A percentile compares a stretch with the other conserved stretches of the same genome.
These are phyloP conservation scores for Eremophila alpestris DNA, from an alignment of 2,797 vertebrate species.

Conservation along the genomic window DNA sequence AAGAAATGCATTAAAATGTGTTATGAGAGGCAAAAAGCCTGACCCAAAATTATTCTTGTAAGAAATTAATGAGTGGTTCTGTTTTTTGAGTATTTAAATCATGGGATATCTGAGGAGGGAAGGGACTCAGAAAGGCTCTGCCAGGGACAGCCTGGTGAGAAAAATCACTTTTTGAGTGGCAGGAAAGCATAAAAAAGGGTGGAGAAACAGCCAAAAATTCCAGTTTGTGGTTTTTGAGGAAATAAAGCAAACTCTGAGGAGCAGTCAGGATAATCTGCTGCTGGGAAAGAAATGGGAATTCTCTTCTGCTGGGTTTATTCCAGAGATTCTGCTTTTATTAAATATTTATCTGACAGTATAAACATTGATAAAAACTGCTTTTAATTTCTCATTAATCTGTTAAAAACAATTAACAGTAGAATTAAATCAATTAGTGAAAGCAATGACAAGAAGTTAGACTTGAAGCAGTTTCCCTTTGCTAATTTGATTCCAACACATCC, in stretches of 20 bases:
- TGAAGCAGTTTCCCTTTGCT: background rate
- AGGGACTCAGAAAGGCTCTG: background rate
- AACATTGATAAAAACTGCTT: slow-evolving; percentile 54
- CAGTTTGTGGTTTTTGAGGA: background rate
- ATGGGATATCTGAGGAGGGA: background rate
- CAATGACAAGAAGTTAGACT: background rate
- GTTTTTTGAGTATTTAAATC: slow-evolving; percentile 9
- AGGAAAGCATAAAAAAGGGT: background rate
- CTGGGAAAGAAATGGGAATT: background rate
- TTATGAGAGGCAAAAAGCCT: slow-evolving; percentile 1
- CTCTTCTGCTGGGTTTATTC: too few species aligned
- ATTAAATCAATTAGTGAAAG: background rate
- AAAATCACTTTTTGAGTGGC: background rate
- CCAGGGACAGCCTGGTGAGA: background rate
- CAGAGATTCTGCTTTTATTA: background rate
- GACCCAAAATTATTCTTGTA: slow-evolving; percentile 2
- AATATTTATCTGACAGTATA: slow-evolving; percentile 47
- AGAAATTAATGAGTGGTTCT: slow-evolving; percentile 39
- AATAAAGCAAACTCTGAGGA: background rate
- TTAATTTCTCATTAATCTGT: slow-evolving; percentile 4
- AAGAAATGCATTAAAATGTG: slow-evolving; percentile 17
- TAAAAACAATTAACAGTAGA: background rate
- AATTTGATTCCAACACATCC: background rate
- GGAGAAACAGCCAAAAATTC: background rate
- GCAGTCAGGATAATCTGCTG: too few species aligned